Evolutionary conservation across 2,113 vertebrate species (phyloP).

Genomic region (Phyllopteryx taeniolatus): DNA sequence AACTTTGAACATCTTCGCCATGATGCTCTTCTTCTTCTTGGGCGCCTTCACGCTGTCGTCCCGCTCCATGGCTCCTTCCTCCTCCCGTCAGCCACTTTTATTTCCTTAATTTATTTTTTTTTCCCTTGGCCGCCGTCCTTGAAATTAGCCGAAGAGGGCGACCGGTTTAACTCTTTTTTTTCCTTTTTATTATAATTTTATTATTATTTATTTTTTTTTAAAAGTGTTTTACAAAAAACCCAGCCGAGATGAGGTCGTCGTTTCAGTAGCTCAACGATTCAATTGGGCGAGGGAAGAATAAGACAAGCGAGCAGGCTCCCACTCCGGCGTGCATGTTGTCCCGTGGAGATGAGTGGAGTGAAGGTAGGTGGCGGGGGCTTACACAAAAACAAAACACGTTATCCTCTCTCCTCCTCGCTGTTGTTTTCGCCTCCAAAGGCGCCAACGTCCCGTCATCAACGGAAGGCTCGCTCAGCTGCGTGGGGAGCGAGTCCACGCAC

Average conservation of each 20-base stretch:
- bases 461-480: constrained; percentile 36
- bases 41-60: constrained; percentile 58
- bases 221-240: constrained; percentile 42
- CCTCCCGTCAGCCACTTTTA: constrained; percentile 48
- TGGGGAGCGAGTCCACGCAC: constrained; percentile 42
- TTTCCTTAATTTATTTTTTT: not conserved
- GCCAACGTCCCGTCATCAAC: constrained; percentile 43
- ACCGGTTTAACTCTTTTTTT: constrained; percentile 14
- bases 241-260: constrained; percentile 56
- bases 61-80: constrained; percentile 57
- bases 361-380: not conserved
- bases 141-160: constrained; percentile 34
- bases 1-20: constrained; percentile 84
- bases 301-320: constrained; percentile 26
- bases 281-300: constrained; percentile 28
- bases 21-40: constrained; percentile 74
- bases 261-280: constrained; percentile 45
- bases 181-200: constrained; percentile 4
- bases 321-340: constrained; percentile 43
- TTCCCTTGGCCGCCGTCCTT: constrained; percentile 43
- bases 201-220: not conserved
- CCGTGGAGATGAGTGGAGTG: constrained; percentile 9
- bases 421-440: constrained; percentile 42
- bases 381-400: not conserved
- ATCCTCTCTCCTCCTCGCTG: constrained; percentile 15